These are phyloP conservation scores for Columba janthina DNA, from an alignment of 2,113 vertebrate species.

Conservation along the genomic window DNA sequence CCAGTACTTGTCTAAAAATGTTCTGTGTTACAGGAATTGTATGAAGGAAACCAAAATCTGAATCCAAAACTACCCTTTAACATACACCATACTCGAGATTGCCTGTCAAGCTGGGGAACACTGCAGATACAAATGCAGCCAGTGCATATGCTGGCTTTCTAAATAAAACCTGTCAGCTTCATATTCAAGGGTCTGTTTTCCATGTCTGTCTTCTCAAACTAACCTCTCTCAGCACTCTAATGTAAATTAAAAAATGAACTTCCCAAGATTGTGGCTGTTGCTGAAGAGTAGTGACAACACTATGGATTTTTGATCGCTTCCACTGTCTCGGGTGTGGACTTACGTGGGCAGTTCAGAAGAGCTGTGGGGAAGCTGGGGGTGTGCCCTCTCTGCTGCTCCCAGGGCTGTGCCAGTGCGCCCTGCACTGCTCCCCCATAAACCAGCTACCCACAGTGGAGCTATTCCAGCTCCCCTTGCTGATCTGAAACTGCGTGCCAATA, in stretches of 20 bases:
- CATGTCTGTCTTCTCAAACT: not conserved
- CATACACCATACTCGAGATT: not conserved
- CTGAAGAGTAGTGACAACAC: not conserved
- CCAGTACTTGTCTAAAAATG: conserved; percentile 18
- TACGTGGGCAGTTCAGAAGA: not conserved
- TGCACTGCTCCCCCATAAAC: not conserved
- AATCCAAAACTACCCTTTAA: conserved; percentile 33
- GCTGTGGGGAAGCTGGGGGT: no score
- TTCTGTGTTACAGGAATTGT: not conserved
- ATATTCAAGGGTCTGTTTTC: conserved; percentile 33
- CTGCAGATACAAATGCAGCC: conserved; percentile 40
- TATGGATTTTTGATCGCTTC: not conserved
- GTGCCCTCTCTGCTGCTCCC: accelerated
- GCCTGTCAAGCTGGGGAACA: conserved; percentile 48
- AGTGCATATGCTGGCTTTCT: conserved; percentile 58
- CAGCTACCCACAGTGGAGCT: no score
- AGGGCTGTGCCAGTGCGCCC: not conserved
- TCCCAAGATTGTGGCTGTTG: not conserved
- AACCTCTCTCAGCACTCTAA: not conserved
- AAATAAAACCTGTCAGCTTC: conserved; percentile 69
- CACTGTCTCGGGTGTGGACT: not conserved
- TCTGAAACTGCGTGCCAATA: not conserved
- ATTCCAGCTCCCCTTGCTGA: not conserved
- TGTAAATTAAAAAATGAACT: not conserved
- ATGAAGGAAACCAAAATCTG: conserved; percentile 25